Evolutionary conservation across 1,140 invertebrate genomes (phyloP).

Genomic region (Streblospio benedicti): DNA sequence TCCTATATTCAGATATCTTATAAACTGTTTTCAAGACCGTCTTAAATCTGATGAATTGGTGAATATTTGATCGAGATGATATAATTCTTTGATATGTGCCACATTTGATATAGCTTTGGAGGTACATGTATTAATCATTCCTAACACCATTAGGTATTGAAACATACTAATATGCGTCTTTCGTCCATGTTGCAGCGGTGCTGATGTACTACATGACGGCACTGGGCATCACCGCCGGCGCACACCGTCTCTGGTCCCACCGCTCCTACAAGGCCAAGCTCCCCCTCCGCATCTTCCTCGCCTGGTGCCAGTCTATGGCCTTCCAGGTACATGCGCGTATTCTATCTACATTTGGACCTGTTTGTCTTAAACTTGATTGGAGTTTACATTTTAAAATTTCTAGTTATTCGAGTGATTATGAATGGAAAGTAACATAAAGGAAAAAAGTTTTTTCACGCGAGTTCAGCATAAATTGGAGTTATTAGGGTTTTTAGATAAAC

Average conservation of each 20-base stretch:
- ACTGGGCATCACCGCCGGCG: conserved; percentile 77
- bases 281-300: conserved; percentile 69
- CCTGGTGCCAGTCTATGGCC: conserved; percentile 71
- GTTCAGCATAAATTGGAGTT: too few species aligned
- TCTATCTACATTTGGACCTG: background rate
- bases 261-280: conserved; percentile 86
- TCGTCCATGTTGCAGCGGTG: conserved; percentile 31
- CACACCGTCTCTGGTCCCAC: conserved; percentile 89
- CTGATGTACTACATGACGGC: conserved; percentile 57
- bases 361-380: background rate
- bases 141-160: too few species aligned
- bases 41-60: background rate
- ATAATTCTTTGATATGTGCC: background rate
- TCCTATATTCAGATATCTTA: conserved; percentile 17
- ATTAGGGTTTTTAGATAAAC: too few species aligned
- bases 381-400: too few species aligned
- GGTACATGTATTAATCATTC: background rate
- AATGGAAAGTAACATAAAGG: too few species aligned
- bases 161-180: too few species aligned
- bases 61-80: background rate
- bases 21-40: background rate
- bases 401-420: too few species aligned
- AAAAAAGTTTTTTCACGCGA: too few species aligned
- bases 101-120: too few species aligned
- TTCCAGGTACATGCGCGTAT: conserved; percentile 62